Percentiles rank a stretch among this genome's conserved stretches.
Conservation (phyloP, 1,140 invertebrate species). For the Pachypsylla venusta region DNA sequence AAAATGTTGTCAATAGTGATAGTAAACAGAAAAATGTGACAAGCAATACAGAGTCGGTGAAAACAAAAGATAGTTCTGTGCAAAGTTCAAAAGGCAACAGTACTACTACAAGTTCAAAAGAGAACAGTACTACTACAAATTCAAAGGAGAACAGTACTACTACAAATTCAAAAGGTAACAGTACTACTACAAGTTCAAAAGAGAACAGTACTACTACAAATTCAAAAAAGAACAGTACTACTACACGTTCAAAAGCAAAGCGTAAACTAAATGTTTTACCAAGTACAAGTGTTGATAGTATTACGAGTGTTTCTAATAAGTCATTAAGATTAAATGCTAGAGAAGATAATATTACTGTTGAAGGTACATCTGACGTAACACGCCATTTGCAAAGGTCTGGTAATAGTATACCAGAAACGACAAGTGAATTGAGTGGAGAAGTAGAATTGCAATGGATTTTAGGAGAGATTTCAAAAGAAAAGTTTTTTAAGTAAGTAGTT, state of each 20-base stretch:
- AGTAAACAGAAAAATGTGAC: not conserved
- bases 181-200: too few relatives aligned
- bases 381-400: not conserved
- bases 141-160: too few relatives aligned
- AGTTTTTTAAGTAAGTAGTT: constrained; percentile 13
- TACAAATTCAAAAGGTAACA: too few relatives aligned
- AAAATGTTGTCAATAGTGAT: not conserved
- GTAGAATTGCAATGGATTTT: constrained; percentile 11
- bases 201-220: too few relatives aligned
- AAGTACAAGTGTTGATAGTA: not conserved
- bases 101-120: too few relatives aligned
- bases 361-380: not conserved
- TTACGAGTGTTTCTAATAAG: not conserved
- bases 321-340: not conserved
- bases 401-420: not conserved
- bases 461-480: constrained; percentile 13
- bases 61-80: too few relatives aligned
- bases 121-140: too few relatives aligned
- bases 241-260: too few relatives aligned
- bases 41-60: not conserved
- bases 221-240: too few relatives aligned
- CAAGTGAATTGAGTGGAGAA: constrained; percentile 9
- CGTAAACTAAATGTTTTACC: not conserved
- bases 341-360: not conserved
- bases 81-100: too few relatives aligned